Evolutionary conservation across 2,888 invertebrate genomes (phyloP), one percentile per base, ranked within the genome.

Genomic region (Sturmia bella): DNA sequence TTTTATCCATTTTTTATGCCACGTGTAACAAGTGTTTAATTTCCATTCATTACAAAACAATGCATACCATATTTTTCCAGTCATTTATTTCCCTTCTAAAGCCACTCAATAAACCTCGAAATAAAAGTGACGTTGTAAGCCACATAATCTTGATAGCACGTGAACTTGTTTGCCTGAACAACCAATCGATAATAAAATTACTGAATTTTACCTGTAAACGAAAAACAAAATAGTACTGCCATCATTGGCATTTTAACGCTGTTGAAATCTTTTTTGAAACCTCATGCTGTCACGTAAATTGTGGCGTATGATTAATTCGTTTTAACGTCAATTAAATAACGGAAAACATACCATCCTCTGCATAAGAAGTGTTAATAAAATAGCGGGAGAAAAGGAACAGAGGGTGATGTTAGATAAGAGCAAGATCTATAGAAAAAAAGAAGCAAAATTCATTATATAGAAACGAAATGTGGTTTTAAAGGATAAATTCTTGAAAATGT

Each of bases 131-230:
- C 6, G 39, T 41, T 12, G 13, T 1, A n/a, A 59, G 1, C 15
- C 43, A 61, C n/a, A n/a, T 59, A 59, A 43, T 59, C 24, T 41
- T 11, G 59, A n/a, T 11, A 59, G 15, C n/a, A 59, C 43, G 59
- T 59, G n/a, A 24, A 59, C 43, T 39, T 59, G 9, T 21, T 41
- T 21, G 21, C 39, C 21, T 19, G 7, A 59, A 41, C 59, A 21
- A 59, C 4, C 41, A 59, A 41, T 41, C 41, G 41, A 41, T 59
- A 59, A 59, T 21, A 41, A 59, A 41, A 59, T 59, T 24, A 21
- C 11, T 24, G 13, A 57, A 39, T 21, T 59, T 39, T 41, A 24
- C n/a, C 19, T 39, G 5, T 41, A 13, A 17, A 41, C 1, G 12
- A 21, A 21, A 41, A 41, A 21, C 2, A 1, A 52, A 54, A 15